Evolutionary conservation across 2,888 invertebrate genomes (phyloP).

Genomic region (Himalopsyche kuldschensis): DNA sequence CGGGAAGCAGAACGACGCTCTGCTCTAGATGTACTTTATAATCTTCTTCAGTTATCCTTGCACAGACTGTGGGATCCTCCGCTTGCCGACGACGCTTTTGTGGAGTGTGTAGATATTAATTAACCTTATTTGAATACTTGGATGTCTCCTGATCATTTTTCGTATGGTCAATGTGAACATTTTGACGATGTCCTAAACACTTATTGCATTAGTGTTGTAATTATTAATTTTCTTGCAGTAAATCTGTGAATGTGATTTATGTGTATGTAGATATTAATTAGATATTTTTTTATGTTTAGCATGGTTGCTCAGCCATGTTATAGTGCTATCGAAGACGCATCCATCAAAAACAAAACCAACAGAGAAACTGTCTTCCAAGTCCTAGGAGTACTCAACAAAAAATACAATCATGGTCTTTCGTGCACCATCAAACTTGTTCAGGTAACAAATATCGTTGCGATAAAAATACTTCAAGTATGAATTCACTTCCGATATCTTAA

Average conservation of each 20-base stretch:
- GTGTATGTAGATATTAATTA: not conserved
- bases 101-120: slow-evolving; percentile 63
- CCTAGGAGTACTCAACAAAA: slow-evolving; percentile 77
- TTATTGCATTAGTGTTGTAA: not conserved
- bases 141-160: not conserved
- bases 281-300: slow-evolving; percentile 49
- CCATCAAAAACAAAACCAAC: slow-evolving; percentile 64
- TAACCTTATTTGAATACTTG: not conserved
- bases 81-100: slow-evolving; percentile 79
- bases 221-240: too few relatives aligned
- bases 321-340: slow-evolving; percentile 66
- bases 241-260: too few relatives aligned
- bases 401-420: slow-evolving; percentile 79
- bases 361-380: slow-evolving; percentile 76
- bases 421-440: slow-evolving; percentile 73
- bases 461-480: not conserved
- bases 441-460: slow-evolving; percentile 44
- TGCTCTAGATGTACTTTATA: slow-evolving; percentile 66
- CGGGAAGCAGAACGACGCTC: slow-evolving; percentile 71
- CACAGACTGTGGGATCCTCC: slow-evolving; percentile 82
- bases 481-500: slow-evolving; percentile 5
- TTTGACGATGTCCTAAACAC: too few relatives aligned
- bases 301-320: slow-evolving; percentile 76
- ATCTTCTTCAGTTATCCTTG: slow-evolving; percentile 70
- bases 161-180: too few relatives aligned